phyloP scores from a whole-genome alignment of 2,113 vertebrate genomes.

The Pteruthius melanotis region DNA sequence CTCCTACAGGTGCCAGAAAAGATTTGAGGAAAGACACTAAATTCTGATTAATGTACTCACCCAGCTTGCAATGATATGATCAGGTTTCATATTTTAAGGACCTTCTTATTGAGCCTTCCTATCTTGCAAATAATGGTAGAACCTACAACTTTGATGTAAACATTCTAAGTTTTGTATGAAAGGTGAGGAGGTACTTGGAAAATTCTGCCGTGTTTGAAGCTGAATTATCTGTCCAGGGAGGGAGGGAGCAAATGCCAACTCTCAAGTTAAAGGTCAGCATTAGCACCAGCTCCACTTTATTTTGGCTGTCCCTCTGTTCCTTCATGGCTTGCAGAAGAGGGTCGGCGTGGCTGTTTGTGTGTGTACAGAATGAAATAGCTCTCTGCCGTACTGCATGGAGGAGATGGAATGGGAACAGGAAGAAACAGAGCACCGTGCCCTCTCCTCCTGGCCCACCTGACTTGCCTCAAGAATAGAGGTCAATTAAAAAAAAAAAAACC shows the following conservation, averaged over 20 bases:
- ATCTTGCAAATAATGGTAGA: not conserved
- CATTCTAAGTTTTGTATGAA: not conserved
- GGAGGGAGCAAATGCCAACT: not conserved
- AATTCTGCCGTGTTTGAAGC: not conserved
- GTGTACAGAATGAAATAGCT: not conserved
- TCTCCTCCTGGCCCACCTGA: not conserved
- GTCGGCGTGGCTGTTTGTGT: not conserved
- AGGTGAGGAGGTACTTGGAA: not conserved
- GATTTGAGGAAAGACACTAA: not conserved
- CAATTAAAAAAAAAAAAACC: not conserved
- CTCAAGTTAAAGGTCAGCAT: not conserved
- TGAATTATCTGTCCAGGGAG: not conserved
- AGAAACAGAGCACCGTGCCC: accelerated
- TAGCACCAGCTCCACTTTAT: not conserved
- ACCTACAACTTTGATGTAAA: not conserved
- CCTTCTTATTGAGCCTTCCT: not conserved
- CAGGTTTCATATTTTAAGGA: not conserved
- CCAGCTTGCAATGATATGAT: not conserved
- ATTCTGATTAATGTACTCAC: not conserved
- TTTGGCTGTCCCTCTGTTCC: not conserved
- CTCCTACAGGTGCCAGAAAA: not conserved
- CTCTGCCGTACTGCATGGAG: not conserved
- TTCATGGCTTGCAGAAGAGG: not conserved
- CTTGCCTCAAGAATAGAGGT: not conserved
- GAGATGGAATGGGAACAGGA: not conserved